Evolutionary conservation across 2,888 invertebrate genomes (phyloP).

Genomic region (Pristionchus mayeri): DNA sequence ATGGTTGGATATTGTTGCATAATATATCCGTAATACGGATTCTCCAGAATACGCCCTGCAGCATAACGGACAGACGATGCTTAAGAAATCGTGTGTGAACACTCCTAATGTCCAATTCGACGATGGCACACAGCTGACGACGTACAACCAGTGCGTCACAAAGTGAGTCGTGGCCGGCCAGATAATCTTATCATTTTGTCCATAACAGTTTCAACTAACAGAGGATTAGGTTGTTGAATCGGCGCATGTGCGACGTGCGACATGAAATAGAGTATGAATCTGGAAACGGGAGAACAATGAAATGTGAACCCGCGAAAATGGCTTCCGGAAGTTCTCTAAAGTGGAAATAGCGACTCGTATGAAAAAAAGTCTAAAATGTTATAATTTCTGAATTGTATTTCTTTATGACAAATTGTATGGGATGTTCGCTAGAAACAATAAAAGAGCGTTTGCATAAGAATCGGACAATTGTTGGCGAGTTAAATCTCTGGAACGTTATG

Average conservation of each 20-base stretch:
- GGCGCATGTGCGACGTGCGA: neutral
- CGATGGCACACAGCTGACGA: slow-evolving; percentile 44
- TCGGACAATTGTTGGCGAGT: too few relatives aligned
- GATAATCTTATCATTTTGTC: neutral
- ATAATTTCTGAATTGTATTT: too few relatives aligned
- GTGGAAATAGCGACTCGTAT: too few relatives aligned
- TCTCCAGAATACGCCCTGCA: slow-evolving; percentile 37
- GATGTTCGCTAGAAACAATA: too few relatives aligned
- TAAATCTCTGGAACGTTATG: too few relatives aligned
- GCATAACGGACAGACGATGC: slow-evolving; percentile 21
- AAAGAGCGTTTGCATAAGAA: too few relatives aligned
- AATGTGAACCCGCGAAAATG: too few relatives aligned
- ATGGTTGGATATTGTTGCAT: slow-evolving; percentile 17
- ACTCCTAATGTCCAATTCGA: slow-evolving; percentile 47
- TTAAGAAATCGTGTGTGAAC: slow-evolving; percentile 48
- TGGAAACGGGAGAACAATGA: neutral
- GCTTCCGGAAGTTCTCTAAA: neutral
- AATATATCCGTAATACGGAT: too few relatives aligned
- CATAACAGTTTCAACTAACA: neutral
- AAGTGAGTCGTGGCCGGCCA: slow-evolving; percentile 3
- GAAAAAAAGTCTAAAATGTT: too few relatives aligned
- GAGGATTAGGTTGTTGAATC: too few relatives aligned
- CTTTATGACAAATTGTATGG: too few relatives aligned
- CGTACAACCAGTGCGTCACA: slow-evolving; percentile 47
- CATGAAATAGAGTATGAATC: neutral